phyloP scores from a whole-genome alignment of 2,888 invertebrate species.

The Selenia dentaria region DNA sequence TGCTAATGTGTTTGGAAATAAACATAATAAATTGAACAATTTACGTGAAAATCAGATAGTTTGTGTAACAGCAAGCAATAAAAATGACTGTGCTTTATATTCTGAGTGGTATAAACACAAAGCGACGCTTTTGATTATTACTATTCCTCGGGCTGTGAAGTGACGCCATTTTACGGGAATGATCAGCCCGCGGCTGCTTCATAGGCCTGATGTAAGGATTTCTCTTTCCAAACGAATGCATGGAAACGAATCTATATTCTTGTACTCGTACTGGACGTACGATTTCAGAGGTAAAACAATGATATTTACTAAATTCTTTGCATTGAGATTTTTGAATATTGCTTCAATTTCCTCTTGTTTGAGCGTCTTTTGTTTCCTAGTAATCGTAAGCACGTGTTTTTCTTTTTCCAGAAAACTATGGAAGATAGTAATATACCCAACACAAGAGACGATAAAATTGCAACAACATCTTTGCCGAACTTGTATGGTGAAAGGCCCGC shows the following conservation, averaged over 20 bases:
- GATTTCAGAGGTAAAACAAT: constrained; percentile 75
- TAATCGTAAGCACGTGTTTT: constrained; percentile 71
- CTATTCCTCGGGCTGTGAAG: constrained; percentile 79
- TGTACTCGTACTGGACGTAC: constrained; percentile 82
- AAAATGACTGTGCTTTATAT: constrained; percentile 65
- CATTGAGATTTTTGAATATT: constrained; percentile 62
- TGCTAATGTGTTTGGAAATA: constrained; percentile 80
- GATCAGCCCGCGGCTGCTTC: constrained; percentile 83
- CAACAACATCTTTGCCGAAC: constrained; percentile 60
- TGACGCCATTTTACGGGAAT: constrained; percentile 86
- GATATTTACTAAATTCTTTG: constrained; percentile 53
- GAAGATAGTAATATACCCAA: constrained; percentile 81
- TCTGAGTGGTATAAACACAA: constrained; percentile 54
- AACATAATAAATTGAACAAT: constrained; percentile 62
- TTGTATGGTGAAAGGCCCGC: constrained; percentile 65
- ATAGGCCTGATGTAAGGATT: constrained; percentile 81
- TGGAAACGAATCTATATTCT: constrained; percentile 77
- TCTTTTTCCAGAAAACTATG: constrained; percentile 82
- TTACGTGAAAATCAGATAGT: constrained; percentile 53
- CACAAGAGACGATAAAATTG: constrained; percentile 73
- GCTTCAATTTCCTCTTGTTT: constrained; percentile 73
- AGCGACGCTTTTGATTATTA: constrained; percentile 70
- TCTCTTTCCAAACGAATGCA: constrained; percentile 76
- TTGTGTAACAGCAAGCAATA: constrained; percentile 47
- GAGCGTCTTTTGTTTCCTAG: constrained; percentile 80